Evolutionary conservation across 2,797 vertebrate genomes (phyloP), one percentile per base, ranked within the genome.

Genomic region (Orientallactaga sibirica): DNA sequence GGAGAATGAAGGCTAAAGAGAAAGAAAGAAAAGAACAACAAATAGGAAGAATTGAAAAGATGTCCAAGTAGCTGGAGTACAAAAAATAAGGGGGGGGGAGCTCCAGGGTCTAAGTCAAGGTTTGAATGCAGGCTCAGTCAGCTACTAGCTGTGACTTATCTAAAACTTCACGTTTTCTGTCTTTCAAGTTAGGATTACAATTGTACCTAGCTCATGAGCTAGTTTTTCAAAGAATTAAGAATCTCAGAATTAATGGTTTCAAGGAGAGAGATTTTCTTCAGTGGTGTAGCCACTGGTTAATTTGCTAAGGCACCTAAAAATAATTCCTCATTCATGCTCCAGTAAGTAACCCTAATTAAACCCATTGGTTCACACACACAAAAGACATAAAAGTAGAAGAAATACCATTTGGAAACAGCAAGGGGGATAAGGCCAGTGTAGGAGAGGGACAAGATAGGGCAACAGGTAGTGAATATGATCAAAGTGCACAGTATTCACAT

Each of bases 171-270:
- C 11, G 66, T 14, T 66, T 88, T 48, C 5, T 24, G 4, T 78
- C 52, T 89, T 92, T 88, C 25, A 82, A 76, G 78, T 18, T 82
- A 41, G 48, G 1, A 62, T 83, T 76, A 55, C 75, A 79, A 66
- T 41, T 11, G 2, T 55, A 58, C 15, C 12, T 84, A 22, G 27
- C 33, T 75, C 15, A 37, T 66, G 43, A n/a, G 24, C 24, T 52
- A 37, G 29, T 73, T 86, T 87, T 76, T 67, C 15, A 73, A 76
- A 83, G 29, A 90, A 43, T 71, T 70, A 96, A 89, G 55, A 92
- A 91, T 92, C 7, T 11, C 52, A 61, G 25, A 58, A 58, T 58
- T 58, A 58, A 58, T 58, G 12, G 16, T 58, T 58, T 11, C 55
- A 58, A 16, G 15, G 16, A 58, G 55, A 58, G 12, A 58, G 16